phyloP scores from a whole-genome alignment of 2,113 vertebrate genomes.

The Albula glossodonta region DNA sequence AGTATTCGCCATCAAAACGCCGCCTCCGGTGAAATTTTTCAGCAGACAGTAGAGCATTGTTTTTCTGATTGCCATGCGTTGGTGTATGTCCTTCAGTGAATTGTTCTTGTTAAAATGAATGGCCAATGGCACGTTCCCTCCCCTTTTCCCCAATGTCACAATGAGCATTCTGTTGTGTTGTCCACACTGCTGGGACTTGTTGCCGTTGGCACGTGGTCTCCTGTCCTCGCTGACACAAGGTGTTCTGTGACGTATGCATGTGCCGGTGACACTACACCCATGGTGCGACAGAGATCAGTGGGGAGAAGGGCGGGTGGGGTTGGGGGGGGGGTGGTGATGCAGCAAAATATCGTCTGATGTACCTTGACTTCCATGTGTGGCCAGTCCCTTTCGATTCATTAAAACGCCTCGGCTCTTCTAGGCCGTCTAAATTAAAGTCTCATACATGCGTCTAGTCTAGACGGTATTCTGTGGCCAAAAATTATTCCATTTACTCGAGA shows the following conservation, averaged over 20 bases:
- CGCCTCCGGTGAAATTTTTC: too few relatives aligned
- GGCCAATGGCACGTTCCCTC: neutral
- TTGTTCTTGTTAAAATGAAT: too few relatives aligned
- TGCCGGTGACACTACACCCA: constrained; percentile 52
- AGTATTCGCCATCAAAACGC: too few relatives aligned
- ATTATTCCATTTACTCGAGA: constrained; percentile 12
- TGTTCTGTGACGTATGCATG: constrained; percentile 14
- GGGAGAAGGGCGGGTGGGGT: constrained; percentile 33
- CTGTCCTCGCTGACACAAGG: too few relatives aligned
- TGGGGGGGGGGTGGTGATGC: constrained; percentile 10
- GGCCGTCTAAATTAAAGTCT: too few relatives aligned
- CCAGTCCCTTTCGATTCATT: constrained; percentile 10
- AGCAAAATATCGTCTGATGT: too few relatives aligned
- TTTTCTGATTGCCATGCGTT: too few relatives aligned
- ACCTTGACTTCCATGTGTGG: neutral
- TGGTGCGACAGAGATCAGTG: constrained; percentile 52
- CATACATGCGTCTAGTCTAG: too few relatives aligned
- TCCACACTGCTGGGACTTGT: neutral
- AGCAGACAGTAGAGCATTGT: too few relatives aligned
- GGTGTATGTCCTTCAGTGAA: too few relatives aligned
- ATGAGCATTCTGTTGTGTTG: constrained; percentile 12
- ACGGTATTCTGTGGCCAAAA: constrained; percentile 26
- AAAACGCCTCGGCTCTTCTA: constrained; percentile 20
- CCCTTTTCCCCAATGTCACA: neutral
- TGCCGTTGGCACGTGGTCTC: neutral